These are phyloP conservation scores for Bufo bufo DNA, from an alignment of 2,113 vertebrate species.

Conservation along the genomic window DNA sequence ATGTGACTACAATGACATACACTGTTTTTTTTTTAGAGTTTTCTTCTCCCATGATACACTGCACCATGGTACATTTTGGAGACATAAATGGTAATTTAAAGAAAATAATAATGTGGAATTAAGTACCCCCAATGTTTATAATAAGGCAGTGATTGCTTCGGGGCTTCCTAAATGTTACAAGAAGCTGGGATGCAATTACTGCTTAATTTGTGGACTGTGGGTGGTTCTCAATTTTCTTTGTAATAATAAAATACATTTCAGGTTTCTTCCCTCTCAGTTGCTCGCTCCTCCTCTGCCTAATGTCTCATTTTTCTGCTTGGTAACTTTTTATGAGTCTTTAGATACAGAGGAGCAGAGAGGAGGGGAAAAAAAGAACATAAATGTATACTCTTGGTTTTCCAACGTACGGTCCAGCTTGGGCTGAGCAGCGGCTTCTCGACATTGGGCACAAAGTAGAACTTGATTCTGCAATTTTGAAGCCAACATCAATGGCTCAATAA, in stretches of 20 bases:
- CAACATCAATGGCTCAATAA: too few relatives aligned
- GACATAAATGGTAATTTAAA: constrained; percentile 41
- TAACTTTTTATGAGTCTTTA: not conserved
- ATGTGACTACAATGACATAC: constrained; percentile 16
- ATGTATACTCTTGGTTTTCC: not conserved
- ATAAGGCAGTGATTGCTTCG: constrained; percentile 54
- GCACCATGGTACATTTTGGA: constrained; percentile 9
- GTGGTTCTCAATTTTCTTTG: constrained; percentile 47
- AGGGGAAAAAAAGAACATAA: too few relatives aligned
- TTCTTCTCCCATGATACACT: constrained; percentile 22
- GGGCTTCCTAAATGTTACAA: constrained; percentile 49
- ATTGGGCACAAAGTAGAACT: not conserved
- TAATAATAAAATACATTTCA: constrained; percentile 45
- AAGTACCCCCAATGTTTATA: constrained; percentile 51
- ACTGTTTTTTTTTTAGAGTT: constrained; percentile 7
- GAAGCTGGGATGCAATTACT: constrained; percentile 52
- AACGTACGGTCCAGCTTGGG: not conserved
- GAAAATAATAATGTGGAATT: constrained; percentile 47
- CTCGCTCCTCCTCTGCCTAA: constrained; percentile 33
- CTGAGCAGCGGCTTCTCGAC: not conserved
- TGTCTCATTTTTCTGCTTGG: constrained; percentile 10
- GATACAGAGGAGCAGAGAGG: too few relatives aligned
- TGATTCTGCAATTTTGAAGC: too few relatives aligned
- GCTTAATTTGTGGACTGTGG: constrained; percentile 48
- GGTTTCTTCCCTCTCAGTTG: constrained; percentile 4